Evolutionary conservation across 2,888 invertebrate species (phyloP), one percentile per base, ranked within the genome.

Genomic region (Piscicola geometra): DNA sequence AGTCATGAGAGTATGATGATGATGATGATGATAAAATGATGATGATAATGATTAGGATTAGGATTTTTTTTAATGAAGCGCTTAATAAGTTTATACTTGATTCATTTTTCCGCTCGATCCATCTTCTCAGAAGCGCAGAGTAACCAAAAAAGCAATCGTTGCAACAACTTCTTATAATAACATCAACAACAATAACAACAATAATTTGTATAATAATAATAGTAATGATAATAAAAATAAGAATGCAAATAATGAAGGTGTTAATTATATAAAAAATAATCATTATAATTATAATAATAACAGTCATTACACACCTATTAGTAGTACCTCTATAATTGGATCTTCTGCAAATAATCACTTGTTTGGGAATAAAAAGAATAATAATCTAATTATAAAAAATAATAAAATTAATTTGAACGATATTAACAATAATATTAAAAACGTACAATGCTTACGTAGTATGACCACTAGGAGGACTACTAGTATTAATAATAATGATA

Each of bases 41-140:
- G n/a, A n/a, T n/a, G n/a, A n/a, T n/a, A n/a, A n/a, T n/a, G n/a
- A n/a, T n/a, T n/a, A n/a, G n/a, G n/a, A n/a, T n/a, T n/a, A n/a
- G n/a, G n/a, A n/a, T n/a, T n/a, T n/a, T n/a, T n/a, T n/a, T n/a
- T n/a, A n/a, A n/a, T n/a, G n/a, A n/a, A n/a, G n/a, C n/a, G n/a
- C n/a, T n/a, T n/a, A n/a, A n/a, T n/a, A n/a, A n/a, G n/a, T n/a
- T n/a, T n/a, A n/a, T n/a, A n/a, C n/a, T n/a, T n/a, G n/a, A n/a
- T n/a, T n/a, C n/a, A n/a, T n/a, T n/a, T n/a, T n/a, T n/a, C n/a
- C n/a, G n/a, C n/a, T n/a, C n/a, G n/a, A n/a, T n/a, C n/a, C n/a
- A n/a, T n/a, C n/a, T n/a, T 56, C n/a, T 5, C 60, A 56, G 60
- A 56, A 56, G n/a, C 60, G 60, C 9, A 56, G n/a, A 21, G 60